Conservation (phyloP, 2,888 invertebrate genomes). For the Drosophila tanythrix region DNA sequence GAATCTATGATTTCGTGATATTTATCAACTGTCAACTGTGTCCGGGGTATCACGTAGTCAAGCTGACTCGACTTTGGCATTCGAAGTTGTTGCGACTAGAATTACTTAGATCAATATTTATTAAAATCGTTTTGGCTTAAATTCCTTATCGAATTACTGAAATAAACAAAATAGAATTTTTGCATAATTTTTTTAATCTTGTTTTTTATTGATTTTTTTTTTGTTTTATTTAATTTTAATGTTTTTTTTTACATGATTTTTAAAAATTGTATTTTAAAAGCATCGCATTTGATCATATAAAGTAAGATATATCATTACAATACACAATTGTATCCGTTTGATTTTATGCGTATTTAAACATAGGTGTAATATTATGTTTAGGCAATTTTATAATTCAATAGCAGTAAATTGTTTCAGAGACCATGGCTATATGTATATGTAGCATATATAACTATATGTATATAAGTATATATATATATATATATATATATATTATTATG, state of each 20-base stretch:
- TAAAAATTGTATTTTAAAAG: constrained; percentile 83
- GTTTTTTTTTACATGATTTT: constrained; percentile 74
- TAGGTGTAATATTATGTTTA: constrained; percentile 75
- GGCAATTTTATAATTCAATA: constrained; percentile 79
- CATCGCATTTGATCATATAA: constrained; percentile 79
- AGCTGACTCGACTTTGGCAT: neutral
- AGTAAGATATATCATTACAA: constrained; percentile 74
- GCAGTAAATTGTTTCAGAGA: constrained; percentile 79
- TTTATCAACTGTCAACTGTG: too few species aligned
- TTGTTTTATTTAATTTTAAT: constrained; percentile 74
- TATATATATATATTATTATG: constrained; percentile 28
- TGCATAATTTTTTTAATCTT: constrained; percentile 15
- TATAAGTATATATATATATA: constrained; percentile 39
- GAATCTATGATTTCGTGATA: too few species aligned
- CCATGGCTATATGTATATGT: constrained; percentile 77
- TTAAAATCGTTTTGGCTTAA: neutral
- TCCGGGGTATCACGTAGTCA: neutral
- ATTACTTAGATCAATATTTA: constrained; percentile 9
- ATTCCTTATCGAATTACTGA: neutral
- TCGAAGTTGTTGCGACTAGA: neutral
- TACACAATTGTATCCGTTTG: constrained; percentile 70
- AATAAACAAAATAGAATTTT: neutral
- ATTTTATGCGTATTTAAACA: constrained; percentile 71
- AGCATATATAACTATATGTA: constrained; percentile 57
- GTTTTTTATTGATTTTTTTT: constrained; percentile 45